Evolutionary conservation across 2,797 vertebrate species (phyloP), one percentile per base, ranked within the genome.

Genomic region (Galaxias olidus): DNA sequence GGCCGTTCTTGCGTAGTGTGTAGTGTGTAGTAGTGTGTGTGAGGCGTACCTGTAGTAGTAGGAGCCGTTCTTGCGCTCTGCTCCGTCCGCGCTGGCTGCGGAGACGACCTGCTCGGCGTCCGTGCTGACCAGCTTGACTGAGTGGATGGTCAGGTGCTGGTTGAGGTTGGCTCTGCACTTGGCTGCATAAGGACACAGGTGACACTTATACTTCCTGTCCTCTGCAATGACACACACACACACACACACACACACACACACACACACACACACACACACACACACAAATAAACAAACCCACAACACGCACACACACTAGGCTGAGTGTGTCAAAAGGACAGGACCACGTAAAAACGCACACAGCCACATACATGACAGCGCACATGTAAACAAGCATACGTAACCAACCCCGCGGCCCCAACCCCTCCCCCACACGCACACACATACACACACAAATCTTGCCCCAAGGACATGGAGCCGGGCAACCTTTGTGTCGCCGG

Each of bases 131-230:
- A 98, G 94, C 91, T 98, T 98, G 92, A 98, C 97, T 1, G 97
- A 96, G 87, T 98, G 97, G 85, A 98, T 95, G 8, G 96, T 97
- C 91, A 99, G 92, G 90, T 98, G 97, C 92, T 98, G 97, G 93
- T 98, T 98, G 86, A 99, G 94, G 86, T 98, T 99, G 71, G 97
- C 97, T 79, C 95, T 94, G 92, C 97, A 99, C 93, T 99, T 99
- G 87, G 97, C 97, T 86, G 97, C 95, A 30, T 99, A 99, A 76
- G 97, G 95, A 94, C 97, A 99, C 93, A 99, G 91, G 90, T 98
- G 97, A 94, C 97, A 98, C 92, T 97, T 98, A 90, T 98, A 98
- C 87, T 96, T 98, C 92, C 97, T 94, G 89, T 98, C 97, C 72
- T 99, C 97, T 99, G 93, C 63, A 86, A 85, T 62, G 67, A 74